Evolutionary conservation across 2,888 invertebrate genomes (phyloP).

Genomic region (Caenorhabditis auriculariae): DNA sequence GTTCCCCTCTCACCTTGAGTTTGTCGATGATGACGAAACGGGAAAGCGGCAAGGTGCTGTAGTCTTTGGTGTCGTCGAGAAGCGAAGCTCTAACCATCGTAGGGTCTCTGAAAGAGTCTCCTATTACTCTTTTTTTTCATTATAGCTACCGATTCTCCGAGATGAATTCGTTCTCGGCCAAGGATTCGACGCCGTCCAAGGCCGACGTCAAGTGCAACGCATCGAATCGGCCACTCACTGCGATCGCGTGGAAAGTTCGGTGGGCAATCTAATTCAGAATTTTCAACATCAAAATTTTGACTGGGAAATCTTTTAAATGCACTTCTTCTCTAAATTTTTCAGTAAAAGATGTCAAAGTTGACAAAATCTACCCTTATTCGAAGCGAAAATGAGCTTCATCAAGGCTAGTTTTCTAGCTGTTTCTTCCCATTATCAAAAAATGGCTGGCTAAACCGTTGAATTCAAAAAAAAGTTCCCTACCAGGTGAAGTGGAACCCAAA

Average conservation of each 20-base stretch:
- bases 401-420: too few species aligned
- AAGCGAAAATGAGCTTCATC: too few species aligned
- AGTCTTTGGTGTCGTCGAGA: constrained; percentile 20
- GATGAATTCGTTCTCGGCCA: constrained; percentile 14
- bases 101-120: constrained; percentile 13
- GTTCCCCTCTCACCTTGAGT: constrained; percentile 17
- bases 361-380: too few species aligned
- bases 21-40: constrained; percentile 10
- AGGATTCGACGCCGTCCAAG: not conserved
- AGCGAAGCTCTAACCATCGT: constrained; percentile 29
- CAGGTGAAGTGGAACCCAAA: constrained; percentile 22
- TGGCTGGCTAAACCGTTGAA: too few species aligned
- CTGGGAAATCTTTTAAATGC: not conserved
- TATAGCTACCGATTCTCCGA: not conserved
- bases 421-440: too few species aligned
- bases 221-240: constrained; percentile 39
- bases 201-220: constrained; percentile 19
- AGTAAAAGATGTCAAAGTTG: too few species aligned
- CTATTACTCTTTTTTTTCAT: not conserved
- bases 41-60: constrained; percentile 12
- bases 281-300: not conserved
- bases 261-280: constrained; percentile 36
- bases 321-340: not conserved
- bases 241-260: constrained; percentile 38
- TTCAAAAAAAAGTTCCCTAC: too few species aligned